Percentiles rank a stretch among this genome's conserved stretches.
Conservation (phyloP, 2,888 invertebrate species). For the Oegoconia quadripuncta region DNA sequence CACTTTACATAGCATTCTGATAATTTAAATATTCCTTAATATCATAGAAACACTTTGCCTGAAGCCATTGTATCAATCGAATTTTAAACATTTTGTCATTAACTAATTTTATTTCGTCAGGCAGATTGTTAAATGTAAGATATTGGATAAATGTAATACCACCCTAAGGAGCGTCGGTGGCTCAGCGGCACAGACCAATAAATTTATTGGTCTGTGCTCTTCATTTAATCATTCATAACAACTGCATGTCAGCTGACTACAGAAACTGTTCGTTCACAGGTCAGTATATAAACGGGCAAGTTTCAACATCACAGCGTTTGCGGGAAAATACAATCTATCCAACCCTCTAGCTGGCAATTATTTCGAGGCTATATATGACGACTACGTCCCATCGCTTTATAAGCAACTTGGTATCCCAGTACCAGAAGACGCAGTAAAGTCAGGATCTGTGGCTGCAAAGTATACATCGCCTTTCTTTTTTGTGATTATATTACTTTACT, state of each 20-base stretch:
- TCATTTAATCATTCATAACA: neutral
- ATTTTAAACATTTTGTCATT: too few relatives aligned
- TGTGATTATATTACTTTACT: too few relatives aligned
- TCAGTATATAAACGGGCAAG: slow-evolving; percentile 26
- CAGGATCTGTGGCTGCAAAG: neutral
- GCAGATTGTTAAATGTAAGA: too few relatives aligned
- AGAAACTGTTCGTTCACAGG: too few relatives aligned
- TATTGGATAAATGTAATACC: neutral
- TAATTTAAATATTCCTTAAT: too few relatives aligned
- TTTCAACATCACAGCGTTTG: slow-evolving; percentile 72
- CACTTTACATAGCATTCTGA: too few relatives aligned
- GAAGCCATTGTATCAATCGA: too few relatives aligned
- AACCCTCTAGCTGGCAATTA: slow-evolving; percentile 87
- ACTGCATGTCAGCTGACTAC: neutral
- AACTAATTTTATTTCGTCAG: too few relatives aligned
- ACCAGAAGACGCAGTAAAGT: neutral
- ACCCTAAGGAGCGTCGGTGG: neutral
- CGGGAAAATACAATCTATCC: slow-evolving; percentile 82
- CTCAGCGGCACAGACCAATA: neutral
- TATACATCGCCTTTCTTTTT: too few relatives aligned
- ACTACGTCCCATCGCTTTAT: slow-evolving; percentile 44
- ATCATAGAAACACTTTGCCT: too few relatives aligned
- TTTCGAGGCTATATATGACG: slow-evolving; percentile 86
- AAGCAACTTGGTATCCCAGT: neutral
- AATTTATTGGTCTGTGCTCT: neutral